A percentile compares a stretch with the other conserved stretches of the same genome.
phyloP scores from a whole-genome alignment of 2,797 vertebrate genomes.

The Mormyrus proboscirostris region DNA sequence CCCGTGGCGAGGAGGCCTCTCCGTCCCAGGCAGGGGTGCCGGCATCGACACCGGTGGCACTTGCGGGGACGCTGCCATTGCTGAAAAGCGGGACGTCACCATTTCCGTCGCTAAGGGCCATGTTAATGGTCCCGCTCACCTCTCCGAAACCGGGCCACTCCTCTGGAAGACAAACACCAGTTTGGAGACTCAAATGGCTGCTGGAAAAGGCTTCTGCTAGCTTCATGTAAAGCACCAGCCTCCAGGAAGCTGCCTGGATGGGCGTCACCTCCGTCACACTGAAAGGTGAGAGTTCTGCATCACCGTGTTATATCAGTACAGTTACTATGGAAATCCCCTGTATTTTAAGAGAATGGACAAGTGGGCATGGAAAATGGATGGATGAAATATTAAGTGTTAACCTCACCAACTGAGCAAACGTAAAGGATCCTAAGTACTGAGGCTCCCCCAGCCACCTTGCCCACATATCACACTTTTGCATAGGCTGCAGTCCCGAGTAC shows the following conservation, averaged over 20 bases:
- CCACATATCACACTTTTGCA: not conserved
- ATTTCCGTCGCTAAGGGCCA: conserved; percentile 71
- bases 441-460: not conserved
- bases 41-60: conserved; percentile 22
- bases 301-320: not conserved
- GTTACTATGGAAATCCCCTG: not conserved
- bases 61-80: conserved; percentile 59
- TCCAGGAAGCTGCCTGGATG: not conserved
- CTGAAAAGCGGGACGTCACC: conserved; percentile 60
- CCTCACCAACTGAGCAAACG: not conserved
- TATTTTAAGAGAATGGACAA: not conserved
- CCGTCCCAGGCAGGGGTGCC: conserved; percentile 33
- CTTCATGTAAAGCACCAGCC: not conserved
- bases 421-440: not conserved
- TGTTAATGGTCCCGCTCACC: conserved; percentile 50
- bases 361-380: not conserved
- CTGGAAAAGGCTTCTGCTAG: not conserved
- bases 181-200: not conserved
- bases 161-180: conserved; percentile 44
- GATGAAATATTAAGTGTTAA: not conserved
- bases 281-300: not conserved
- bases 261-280: not conserved
- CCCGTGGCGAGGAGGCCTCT: conserved; percentile 32
- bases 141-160: conserved; percentile 37
- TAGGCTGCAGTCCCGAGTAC: not conserved